Base-by-base conservation (phyloP, 2,113 vertebrate species). In the Trochalopteron elliotii region DNA sequence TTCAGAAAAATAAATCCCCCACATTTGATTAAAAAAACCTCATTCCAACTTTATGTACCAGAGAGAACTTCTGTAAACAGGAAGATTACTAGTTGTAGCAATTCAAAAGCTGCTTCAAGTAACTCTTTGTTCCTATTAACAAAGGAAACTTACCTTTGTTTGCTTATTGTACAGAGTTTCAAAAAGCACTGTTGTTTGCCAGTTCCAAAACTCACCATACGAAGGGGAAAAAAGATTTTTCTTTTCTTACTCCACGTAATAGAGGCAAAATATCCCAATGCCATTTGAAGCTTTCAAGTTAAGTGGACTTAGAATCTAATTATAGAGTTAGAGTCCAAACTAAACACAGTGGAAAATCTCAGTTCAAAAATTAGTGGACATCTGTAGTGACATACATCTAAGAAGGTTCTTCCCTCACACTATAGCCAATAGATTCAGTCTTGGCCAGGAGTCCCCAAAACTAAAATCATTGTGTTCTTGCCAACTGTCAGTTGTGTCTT, bases 111-210 rank as follows among this genome's bases (percentile, higher is more conserved):
- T 88, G 39, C 20, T 85, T 83, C 39, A 83, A 83, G 50, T 35
- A 89, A 91, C 30, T 83, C 57, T 78, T 44, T 91, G 50, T 55
- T 94, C 42, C 55, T 47, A 40, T 40, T 86, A 70, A 85, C 12
- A 77, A 85, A 95, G 80, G n/a, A 77, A 87, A 86, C 33, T 53
- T 96, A 91, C 64, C 64, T 93, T 75, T 77, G 45, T 55, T 90
- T 91, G 31, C 84, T 87, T 77, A 80, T 90, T 14, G 12, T 27
- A 77, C 2, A 1, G n/a, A 89, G 39, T 31, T 80, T 86, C 59
- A 96, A 83, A 93, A 91, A 92, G 39, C 33, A 79, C 24, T 74
- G 24, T 3, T 69, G 28, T 50, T 86, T 91, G 44, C 50, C 42
- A 75, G n/a, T 93, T 88, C 25, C 35, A 88, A 92, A 92, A 90